Conservation (phyloP, 2,888 invertebrate species). For the Trisateles emortualis region DNA sequence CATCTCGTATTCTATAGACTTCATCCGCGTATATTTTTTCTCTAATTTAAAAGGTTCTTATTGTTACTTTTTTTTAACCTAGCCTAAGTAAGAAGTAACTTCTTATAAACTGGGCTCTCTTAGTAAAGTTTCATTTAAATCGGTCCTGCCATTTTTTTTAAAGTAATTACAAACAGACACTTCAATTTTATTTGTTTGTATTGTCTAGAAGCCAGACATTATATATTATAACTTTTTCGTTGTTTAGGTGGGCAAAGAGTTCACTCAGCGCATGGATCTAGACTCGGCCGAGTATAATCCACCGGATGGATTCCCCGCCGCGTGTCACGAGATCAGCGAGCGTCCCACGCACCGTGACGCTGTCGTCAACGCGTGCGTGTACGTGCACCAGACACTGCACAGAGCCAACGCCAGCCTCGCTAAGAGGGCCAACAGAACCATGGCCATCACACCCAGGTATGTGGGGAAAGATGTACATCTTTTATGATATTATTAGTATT, state of each 20-base stretch:
- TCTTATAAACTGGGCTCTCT: too few species aligned
- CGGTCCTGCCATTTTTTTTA: too few species aligned
- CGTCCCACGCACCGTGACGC: slow-evolving; percentile 96
- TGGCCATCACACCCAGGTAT: slow-evolving; percentile 97
- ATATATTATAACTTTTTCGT: too few species aligned
- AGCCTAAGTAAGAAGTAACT: too few species aligned
- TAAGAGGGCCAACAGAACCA: slow-evolving; percentile 97
- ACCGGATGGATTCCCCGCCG: slow-evolving; percentile 96
- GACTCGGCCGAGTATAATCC: slow-evolving; percentile 94
- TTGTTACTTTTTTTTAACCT: too few species aligned
- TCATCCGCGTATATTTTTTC: neutral
- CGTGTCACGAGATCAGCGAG: slow-evolving; percentile 91
- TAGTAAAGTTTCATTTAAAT: too few species aligned
- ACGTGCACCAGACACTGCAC: slow-evolving; percentile 98
- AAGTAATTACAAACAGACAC: too few species aligned
- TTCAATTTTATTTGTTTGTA: too few species aligned
- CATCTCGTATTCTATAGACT: too few species aligned
- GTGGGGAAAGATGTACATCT: neutral
- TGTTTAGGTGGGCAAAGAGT: slow-evolving; percentile 95
- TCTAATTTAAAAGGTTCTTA: too few species aligned
- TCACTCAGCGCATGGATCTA: slow-evolving; percentile 97
- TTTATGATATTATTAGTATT: too few species aligned
- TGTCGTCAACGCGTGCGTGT: slow-evolving; percentile 99
- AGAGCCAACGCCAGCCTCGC: slow-evolving; percentile 96
- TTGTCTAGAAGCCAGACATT: too few species aligned